Percentiles rank a stretch among this genome's conserved stretches.
phyloP scores from a whole-genome alignment of 2,113 vertebrate genomes.

The Coptodon bakossiorum region DNA sequence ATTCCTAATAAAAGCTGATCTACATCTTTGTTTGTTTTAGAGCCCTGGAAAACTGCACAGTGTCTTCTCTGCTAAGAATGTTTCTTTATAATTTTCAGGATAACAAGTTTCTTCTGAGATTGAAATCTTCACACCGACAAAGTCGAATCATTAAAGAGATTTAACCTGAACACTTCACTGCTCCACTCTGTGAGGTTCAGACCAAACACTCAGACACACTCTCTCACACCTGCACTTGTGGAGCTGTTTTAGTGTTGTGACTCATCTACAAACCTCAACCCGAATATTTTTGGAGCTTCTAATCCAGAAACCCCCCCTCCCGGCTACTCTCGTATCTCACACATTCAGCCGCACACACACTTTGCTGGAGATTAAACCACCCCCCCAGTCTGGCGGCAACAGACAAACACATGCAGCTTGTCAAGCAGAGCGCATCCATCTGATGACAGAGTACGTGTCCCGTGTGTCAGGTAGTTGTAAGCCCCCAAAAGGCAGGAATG shows the following conservation, averaged over 20 bases:
- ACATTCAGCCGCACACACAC: slow-evolving; percentile 25
- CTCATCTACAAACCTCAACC: slow-evolving; percentile 51
- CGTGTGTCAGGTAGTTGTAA: not conserved
- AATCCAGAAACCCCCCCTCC: slow-evolving; percentile 38
- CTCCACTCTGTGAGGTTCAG: not conserved
- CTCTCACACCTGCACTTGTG: not conserved
- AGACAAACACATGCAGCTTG: slow-evolving; percentile 17
- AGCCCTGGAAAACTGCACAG: not conserved
- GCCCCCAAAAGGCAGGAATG: not conserved
- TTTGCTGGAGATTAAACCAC: not conserved
- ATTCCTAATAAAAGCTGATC: not conserved
- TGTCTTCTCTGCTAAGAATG: not conserved
- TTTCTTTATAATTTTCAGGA: not conserved
- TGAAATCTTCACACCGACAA: not conserved
- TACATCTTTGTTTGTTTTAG: not conserved
- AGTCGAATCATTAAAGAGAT: not conserved
- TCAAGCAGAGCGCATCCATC: slow-evolving; percentile 13
- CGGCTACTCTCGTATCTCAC: slow-evolving; percentile 55
- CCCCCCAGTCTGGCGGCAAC: not conserved
- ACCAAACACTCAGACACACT: not conserved
- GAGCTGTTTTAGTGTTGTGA: slow-evolving; percentile 40
- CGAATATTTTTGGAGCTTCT: slow-evolving; percentile 56
- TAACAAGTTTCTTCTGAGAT: not conserved
- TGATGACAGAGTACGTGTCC: not conserved
- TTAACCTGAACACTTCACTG: not conserved